phyloP scores from a whole-genome alignment of 2,888 invertebrate genomes.

The Dimorphilus gyrociliatus region DNA sequence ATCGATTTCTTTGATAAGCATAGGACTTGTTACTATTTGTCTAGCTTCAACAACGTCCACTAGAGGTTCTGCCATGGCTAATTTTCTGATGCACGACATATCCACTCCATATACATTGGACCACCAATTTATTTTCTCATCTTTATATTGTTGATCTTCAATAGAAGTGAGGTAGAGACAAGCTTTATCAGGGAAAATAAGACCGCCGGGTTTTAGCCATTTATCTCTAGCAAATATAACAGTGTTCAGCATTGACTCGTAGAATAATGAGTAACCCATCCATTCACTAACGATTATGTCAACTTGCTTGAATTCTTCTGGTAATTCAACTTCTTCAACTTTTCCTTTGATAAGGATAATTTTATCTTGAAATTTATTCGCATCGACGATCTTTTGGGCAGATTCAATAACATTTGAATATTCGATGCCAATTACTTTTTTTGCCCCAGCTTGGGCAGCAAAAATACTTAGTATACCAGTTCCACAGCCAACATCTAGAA shows the following conservation, averaged over 20 bases:
- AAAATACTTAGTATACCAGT: conserved; percentile 99
- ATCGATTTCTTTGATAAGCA: conserved; percentile 88
- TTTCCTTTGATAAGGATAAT: conserved; percentile 44
- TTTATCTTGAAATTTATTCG: conserved; percentile 40
- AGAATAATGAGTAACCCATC: conserved; percentile 80
- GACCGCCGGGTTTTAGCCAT: conserved; percentile 78
- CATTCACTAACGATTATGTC: conserved; percentile 75
- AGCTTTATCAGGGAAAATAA: conserved; percentile 80
- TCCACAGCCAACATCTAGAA: conserved; percentile 94
- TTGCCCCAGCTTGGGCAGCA: conserved; percentile 93
- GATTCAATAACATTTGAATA: conserved; percentile 97
- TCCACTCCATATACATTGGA: conserved; percentile 98
- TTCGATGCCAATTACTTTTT: conserved; percentile 86
- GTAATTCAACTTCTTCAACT: conserved; percentile 80
- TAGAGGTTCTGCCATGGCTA: conserved; percentile 91
- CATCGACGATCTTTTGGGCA: conserved; percentile 77
- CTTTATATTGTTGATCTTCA: conserved; percentile 92
- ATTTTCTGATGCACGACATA: conserved; percentile 94
- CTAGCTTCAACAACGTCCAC: conserved; percentile 98
- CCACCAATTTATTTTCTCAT: conserved; percentile 99
- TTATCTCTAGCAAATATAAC: conserved; percentile 95
- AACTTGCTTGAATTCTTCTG: conserved; percentile 69
- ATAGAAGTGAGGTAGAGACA: conserved; percentile 72
- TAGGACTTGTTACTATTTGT: conserved; percentile 90
- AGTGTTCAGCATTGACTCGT: conserved; percentile 98